Evolutionary conservation across 2,888 invertebrate genomes (phyloP).

Genomic region (Pardosa pseudoannulata): DNA sequence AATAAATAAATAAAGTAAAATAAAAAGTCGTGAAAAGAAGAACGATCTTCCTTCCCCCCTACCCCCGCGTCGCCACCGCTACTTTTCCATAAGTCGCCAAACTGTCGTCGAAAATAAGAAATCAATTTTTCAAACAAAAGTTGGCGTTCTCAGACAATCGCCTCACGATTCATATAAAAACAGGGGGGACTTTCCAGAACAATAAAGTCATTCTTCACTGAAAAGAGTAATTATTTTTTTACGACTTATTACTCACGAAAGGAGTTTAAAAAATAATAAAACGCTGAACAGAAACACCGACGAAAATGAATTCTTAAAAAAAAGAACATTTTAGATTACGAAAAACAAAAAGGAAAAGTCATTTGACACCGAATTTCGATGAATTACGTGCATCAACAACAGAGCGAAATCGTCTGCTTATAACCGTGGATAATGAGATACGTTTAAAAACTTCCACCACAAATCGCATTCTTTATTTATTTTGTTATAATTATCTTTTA

Average conservation of each 20-base stretch:
- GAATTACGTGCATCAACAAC: not conserved
- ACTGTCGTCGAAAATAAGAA: constrained; percentile 63
- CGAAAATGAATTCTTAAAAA: not conserved
- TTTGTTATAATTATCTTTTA: no score
- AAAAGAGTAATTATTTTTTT: constrained; percentile 68
- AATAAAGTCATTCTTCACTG: constrained; percentile 61
- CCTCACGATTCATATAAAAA: constrained; percentile 41
- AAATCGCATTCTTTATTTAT: no score
- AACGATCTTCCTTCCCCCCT: not conserved
- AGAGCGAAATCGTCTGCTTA: not conserved
- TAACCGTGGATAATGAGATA: not conserved
- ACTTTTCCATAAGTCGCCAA: constrained; percentile 57
- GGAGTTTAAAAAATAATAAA: not conserved
- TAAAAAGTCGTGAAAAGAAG: constrained; percentile 17
- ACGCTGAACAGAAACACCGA: no score
- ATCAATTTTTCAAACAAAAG: constrained; percentile 72
- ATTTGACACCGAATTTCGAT: constrained; percentile 19
- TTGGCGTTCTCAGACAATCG: constrained; percentile 28
- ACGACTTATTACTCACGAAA: constrained; percentile 55
- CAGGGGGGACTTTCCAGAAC: constrained; percentile 27
- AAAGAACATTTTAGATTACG: no score
- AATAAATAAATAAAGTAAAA: no score
- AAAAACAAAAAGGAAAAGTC: constrained; percentile 35
- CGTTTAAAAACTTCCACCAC: not conserved
- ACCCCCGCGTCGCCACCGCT: no score